Evolutionary conservation across 1,140 invertebrate species (phyloP).

Genomic region (Drosophila mauritiana): DNA sequence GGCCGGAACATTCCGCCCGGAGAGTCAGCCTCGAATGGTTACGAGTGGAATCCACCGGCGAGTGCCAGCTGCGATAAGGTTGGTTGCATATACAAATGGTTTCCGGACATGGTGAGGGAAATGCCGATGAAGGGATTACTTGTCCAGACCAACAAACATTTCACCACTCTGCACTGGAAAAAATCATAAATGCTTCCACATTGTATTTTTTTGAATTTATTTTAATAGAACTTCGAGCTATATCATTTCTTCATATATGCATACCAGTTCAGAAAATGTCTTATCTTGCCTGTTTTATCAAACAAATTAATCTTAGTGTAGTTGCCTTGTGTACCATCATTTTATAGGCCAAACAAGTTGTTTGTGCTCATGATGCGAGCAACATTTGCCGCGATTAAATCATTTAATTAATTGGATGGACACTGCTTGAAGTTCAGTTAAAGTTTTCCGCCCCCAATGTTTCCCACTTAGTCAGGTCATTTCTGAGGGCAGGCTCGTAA

Average conservation of each 20-base stretch:
- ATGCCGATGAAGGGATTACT: slow-evolving; percentile 39
- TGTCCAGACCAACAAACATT: slow-evolving; percentile 15
- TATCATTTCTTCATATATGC: not conserved
- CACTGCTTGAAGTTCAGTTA: slow-evolving; percentile 33
- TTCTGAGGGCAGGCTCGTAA: slow-evolving; percentile 13
- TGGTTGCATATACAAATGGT: slow-evolving; percentile 20
- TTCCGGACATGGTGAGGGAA: slow-evolving; percentile 19
- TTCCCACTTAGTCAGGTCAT: not conserved
- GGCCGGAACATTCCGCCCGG: slow-evolving; percentile 7
- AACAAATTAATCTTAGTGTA: not conserved
- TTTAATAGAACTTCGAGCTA: not conserved
- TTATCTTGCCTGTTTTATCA: too few species aligned
- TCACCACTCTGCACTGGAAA: not conserved
- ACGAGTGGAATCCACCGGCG: not conserved
- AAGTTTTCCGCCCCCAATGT: slow-evolving; percentile 18
- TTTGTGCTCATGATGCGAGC: slow-evolving; percentile 35
- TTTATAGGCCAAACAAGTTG: slow-evolving; percentile 16
- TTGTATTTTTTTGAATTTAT: too few species aligned
- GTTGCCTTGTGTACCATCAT: too few species aligned
- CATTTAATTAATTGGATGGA: slow-evolving; percentile 52
- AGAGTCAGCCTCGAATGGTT: slow-evolving; percentile 5
- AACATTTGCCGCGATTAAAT: slow-evolving; percentile 53
- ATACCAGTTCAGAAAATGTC: too few species aligned
- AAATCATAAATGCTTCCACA: not conserved
- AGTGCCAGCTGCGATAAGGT: slow-evolving; percentile 36